These are phyloP conservation scores for Decapterus maruadsi DNA, from an alignment of 2,797 vertebrate genomes.

Conservation along the genomic window DNA sequence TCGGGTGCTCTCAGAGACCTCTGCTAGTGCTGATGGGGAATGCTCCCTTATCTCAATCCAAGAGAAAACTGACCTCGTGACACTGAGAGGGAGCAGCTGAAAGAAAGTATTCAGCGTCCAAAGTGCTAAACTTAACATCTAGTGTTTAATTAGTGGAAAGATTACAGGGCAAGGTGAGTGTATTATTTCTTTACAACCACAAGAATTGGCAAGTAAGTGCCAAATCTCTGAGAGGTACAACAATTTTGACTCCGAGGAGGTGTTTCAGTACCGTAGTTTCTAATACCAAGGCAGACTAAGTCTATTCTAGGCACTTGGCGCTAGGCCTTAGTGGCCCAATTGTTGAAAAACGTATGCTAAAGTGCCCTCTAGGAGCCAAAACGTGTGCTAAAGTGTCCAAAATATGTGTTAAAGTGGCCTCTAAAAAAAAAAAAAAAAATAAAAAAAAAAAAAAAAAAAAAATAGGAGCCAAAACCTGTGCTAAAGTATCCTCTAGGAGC, in stretches of 20 bases:
- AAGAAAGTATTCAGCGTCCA: constrained; percentile 10
- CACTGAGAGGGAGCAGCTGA: constrained; percentile 14
- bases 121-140: constrained; percentile 14
- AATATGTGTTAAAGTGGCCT: too few relatives aligned
- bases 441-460: too few relatives aligned
- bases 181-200: neutral
- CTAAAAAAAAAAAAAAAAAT: too few relatives aligned
- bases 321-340: too few relatives aligned
- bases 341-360: too few relatives aligned
- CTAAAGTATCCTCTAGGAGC: too few relatives aligned
- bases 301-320: too few relatives aligned
- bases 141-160: constrained; percentile 4
- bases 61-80: constrained; percentile 62
- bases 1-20: constrained; percentile 62
- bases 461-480: too few relatives aligned
- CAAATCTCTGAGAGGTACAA: neutral
- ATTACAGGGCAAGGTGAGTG: neutral
- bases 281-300: too few relatives aligned
- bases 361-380: too few relatives aligned
- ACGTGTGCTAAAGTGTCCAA: too few relatives aligned
- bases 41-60: constrained; percentile 59
- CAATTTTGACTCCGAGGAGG: neutral
- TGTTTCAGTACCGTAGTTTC: too few relatives aligned
- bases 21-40: constrained; percentile 25
- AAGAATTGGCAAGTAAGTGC: neutral